Evolutionary conservation across 2,797 vertebrate species (phyloP).

Genomic region (Periophthalmus magnuspinnatus): DNA sequence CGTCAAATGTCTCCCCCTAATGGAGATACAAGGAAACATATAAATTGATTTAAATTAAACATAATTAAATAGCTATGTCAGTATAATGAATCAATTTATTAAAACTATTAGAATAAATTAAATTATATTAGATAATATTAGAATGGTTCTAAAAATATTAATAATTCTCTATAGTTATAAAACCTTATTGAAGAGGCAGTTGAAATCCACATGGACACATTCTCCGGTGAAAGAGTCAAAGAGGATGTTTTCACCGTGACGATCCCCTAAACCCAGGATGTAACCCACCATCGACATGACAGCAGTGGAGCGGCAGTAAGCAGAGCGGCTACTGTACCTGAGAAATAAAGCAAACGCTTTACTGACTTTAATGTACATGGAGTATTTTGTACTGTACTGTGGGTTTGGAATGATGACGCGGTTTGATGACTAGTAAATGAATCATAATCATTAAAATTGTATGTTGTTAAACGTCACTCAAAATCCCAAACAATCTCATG

Average conservation of each 20-base stretch:
- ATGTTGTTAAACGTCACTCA: neutral
- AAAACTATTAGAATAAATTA: too few species aligned
- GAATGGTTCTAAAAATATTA: too few species aligned
- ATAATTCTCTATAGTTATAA: neutral
- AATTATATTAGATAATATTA: too few species aligned
- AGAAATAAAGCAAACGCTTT: neutral
- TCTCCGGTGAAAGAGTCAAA: constrained; percentile 97
- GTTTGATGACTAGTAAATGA: neutral
- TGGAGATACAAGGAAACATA: constrained; percentile 23
- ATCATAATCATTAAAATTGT: neutral
- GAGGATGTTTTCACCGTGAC: constrained; percentile 96
- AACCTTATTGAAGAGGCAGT: constrained; percentile 99
- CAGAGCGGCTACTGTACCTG: constrained; percentile 97
- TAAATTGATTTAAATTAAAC: neutral
- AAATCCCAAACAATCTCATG: neutral
- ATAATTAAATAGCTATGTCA: too few species aligned
- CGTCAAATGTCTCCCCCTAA: constrained; percentile 97
- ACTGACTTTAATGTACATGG: neutral
- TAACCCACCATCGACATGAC: constrained; percentile 99
- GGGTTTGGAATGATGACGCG: neutral
- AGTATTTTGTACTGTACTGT: neutral
- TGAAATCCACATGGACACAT: constrained; percentile 98
- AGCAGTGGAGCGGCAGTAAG: constrained; percentile 94
- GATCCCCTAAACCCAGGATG: constrained; percentile 93
- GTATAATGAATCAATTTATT: too few species aligned